These are phyloP conservation scores for Atta texana DNA, from an alignment of 1,140 invertebrate species.

Conservation along the genomic window DNA sequence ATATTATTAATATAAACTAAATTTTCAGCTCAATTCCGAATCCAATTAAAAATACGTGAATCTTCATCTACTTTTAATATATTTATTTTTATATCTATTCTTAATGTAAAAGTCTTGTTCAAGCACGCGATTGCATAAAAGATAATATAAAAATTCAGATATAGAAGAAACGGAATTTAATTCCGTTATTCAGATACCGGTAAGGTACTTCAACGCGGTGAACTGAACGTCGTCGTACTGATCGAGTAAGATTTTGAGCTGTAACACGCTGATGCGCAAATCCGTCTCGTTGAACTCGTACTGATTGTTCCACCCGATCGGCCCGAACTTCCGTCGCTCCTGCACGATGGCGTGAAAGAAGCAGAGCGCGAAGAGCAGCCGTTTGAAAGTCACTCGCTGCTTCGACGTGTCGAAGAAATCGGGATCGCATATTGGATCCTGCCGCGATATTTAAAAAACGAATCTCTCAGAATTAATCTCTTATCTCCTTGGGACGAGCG, in stretches of 20 bases:
- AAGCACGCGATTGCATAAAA: neutral
- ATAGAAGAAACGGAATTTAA: neutral
- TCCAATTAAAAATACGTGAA: slow-evolving; percentile 2
- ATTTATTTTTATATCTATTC: neutral
- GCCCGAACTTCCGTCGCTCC: slow-evolving; percentile 96
- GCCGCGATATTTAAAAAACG: neutral
- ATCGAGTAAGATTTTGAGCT: slow-evolving; percentile 96
- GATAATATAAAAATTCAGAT: neutral
- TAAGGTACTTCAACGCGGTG: slow-evolving; percentile 95
- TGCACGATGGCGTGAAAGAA: slow-evolving; percentile 98
- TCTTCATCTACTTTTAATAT: neutral
- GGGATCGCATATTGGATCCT: slow-evolving; percentile 94
- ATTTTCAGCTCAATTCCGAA: neutral
- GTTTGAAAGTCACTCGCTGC: slow-evolving; percentile 92
- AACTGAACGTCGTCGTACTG: slow-evolving; percentile 95
- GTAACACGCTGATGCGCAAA: slow-evolving; percentile 94
- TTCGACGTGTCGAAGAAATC: slow-evolving; percentile 96
- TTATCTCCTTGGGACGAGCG: neutral
- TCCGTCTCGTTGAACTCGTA: slow-evolving; percentile 99
- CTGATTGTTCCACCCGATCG: slow-evolving; percentile 97
- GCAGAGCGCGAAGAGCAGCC: slow-evolving; percentile 94
- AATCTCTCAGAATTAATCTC: neutral
- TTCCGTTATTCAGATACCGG: slow-evolving; percentile 79
- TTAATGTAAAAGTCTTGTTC: neutral
- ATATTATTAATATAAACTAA: neutral